Conservation (phyloP, 2,113 vertebrate species). For the Tragulus kanchil region DNA sequence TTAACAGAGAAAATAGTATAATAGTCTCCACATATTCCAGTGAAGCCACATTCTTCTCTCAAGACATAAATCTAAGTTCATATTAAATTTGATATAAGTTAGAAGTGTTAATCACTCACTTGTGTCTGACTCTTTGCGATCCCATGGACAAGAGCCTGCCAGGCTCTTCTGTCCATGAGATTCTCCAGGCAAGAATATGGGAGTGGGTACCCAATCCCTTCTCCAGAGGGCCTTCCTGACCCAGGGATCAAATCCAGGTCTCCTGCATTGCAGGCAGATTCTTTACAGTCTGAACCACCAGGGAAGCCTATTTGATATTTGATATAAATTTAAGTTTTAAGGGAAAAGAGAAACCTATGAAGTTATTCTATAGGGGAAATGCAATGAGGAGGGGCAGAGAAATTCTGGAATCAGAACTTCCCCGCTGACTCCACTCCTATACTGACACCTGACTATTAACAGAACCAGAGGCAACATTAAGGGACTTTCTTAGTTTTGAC, state of each 20-base stretch:
- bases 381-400: not conserved
- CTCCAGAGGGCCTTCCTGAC: not conserved
- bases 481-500: not conserved
- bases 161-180: not conserved
- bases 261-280: not conserved
- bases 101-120: not conserved
- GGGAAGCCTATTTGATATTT: not conserved
- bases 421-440: no score
- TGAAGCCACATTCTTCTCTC: not conserved
- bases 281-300: not conserved
- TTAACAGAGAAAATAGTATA: not conserved
- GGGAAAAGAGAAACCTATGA: not conserved
- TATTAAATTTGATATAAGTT: not conserved
- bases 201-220: not conserved
- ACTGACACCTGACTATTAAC: not conserved
- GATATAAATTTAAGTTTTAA: not conserved
- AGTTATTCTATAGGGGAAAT: not conserved
- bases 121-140: not conserved
- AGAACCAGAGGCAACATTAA: not conserved
- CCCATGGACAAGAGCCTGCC: not conserved
- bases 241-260: accelerated
- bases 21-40: not conserved
- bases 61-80: not conserved
- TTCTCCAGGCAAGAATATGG: not conserved
- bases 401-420: not conserved